These are phyloP conservation scores for Eilema caniola DNA, from an alignment of 2,888 invertebrate species.

Conservation along the genomic window DNA sequence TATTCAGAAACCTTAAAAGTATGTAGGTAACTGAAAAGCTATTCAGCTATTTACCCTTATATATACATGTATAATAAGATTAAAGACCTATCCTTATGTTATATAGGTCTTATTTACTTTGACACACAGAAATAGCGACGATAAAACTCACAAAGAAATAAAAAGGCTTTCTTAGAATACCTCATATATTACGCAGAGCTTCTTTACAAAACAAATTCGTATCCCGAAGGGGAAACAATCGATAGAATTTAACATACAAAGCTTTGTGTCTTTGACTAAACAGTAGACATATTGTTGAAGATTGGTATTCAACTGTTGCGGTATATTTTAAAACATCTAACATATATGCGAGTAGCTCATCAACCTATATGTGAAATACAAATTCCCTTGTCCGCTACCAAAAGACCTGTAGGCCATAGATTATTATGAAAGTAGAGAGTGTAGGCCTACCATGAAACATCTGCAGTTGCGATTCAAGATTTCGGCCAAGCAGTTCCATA, in stretches of 20 bases:
- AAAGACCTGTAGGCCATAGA: too few relatives aligned
- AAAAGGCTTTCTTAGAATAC: conserved; percentile 36
- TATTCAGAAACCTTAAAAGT: background rate
- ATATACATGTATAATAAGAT: background rate
- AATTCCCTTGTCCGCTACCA: too few relatives aligned
- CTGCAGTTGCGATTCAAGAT: too few relatives aligned
- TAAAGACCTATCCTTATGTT: background rate
- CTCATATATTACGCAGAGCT: conserved; percentile 41
- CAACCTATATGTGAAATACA: too few relatives aligned
- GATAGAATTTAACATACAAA: conserved; percentile 39
- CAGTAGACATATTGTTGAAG: background rate
- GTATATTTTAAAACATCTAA: background rate
- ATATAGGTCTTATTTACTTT: conserved; percentile 30
- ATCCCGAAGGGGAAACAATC: conserved; percentile 43
- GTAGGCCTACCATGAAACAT: too few relatives aligned
- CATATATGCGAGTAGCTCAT: background rate
- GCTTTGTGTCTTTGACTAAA: conserved; percentile 21
- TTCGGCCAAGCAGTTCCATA: too few relatives aligned
- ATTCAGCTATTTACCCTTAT: background rate
- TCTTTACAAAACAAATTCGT: conserved; percentile 43
- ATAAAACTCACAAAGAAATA: conserved; percentile 36
- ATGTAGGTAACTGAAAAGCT: background rate
- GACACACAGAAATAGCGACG: conserved; percentile 27
- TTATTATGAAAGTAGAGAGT: too few relatives aligned
- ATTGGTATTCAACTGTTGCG: background rate